These are phyloP conservation scores for Haemorhous mexicanus DNA, from an alignment of 2,113 vertebrate species.

Conservation along the genomic window DNA sequence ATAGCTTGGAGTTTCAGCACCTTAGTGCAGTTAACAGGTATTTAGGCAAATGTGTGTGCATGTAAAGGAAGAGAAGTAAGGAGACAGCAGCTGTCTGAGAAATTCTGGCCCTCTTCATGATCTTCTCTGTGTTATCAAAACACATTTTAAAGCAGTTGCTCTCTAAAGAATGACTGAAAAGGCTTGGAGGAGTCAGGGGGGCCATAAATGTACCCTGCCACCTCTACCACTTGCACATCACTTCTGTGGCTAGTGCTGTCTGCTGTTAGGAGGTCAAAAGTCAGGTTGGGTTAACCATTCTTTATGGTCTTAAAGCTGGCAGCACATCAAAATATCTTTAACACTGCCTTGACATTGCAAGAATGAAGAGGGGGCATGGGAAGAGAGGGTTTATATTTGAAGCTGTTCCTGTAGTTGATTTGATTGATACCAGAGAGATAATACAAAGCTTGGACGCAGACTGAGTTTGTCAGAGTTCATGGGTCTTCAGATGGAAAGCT, in stretches of 20 bases:
- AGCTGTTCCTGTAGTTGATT: background rate
- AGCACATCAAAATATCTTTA: background rate
- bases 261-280: background rate
- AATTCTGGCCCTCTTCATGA: background rate
- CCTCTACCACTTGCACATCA: background rate
- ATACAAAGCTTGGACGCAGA: background rate
- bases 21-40: background rate
- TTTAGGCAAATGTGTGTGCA: background rate
- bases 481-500: background rate
- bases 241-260: background rate
- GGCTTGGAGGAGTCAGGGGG: background rate
- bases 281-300: background rate
- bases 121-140: background rate
- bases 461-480: conserved; percentile 12
- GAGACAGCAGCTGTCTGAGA: background rate
- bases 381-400: background rate
- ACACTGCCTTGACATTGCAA: background rate
- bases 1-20: background rate
- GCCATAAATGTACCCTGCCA: background rate
- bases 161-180: background rate
- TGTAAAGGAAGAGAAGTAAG: background rate
- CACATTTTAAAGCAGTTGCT: background rate
- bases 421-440: conserved; percentile 6
- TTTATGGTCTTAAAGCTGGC: background rate
- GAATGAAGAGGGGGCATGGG: background rate